Evolutionary conservation across 2,113 vertebrate genomes (phyloP).

Genomic region (Prolemur simus): DNA sequence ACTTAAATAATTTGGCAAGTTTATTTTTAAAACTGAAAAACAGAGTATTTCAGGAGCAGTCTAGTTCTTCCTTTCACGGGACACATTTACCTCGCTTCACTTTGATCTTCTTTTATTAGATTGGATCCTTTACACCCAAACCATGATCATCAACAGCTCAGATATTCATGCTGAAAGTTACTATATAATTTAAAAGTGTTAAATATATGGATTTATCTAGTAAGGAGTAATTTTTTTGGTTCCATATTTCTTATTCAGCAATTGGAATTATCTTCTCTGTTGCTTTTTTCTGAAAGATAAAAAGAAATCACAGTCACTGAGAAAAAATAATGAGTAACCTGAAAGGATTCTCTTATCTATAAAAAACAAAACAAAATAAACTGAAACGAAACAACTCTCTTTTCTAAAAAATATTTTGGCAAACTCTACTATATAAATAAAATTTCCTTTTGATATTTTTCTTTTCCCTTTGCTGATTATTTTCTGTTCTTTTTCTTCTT

Average conservation of each 20-base stretch:
- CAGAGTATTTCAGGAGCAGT: background rate
- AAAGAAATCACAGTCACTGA: background rate
- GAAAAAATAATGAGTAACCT: background rate
- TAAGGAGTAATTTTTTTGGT: background rate
- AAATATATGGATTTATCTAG: background rate
- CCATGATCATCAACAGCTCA: background rate
- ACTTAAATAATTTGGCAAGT: background rate
- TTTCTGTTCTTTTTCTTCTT: background rate
- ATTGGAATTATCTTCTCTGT: background rate
- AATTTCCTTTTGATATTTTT: background rate
- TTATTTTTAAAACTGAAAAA: constrained; percentile 12
- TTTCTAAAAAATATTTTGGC: background rate
- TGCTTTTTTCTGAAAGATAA: background rate
- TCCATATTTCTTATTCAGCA: background rate
- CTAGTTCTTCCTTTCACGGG: background rate
- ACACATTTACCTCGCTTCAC: background rate
- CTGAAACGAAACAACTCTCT: background rate
- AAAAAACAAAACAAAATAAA: background rate
- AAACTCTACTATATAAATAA: background rate
- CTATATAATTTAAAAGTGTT: background rate
- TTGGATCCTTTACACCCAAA: background rate
- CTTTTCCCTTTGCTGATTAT: background rate
- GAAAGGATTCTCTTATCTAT: background rate
- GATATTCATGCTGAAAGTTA: background rate
- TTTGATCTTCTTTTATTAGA: background rate